These are phyloP conservation scores for Rhopalosiphum nymphaeae DNA, from an alignment of 2,888 invertebrate genomes.

Conservation along the genomic window DNA sequence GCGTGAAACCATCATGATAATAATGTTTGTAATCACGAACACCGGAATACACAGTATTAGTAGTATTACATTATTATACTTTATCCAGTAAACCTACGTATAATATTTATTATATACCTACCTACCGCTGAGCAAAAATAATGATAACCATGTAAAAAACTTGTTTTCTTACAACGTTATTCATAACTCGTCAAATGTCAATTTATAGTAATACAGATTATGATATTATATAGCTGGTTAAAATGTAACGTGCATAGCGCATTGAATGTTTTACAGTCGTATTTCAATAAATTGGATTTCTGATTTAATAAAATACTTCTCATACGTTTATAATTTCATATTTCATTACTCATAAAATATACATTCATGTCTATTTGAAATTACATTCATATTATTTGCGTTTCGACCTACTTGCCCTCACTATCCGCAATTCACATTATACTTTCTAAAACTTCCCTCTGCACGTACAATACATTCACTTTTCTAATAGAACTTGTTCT, in stretches of 20 bases:
- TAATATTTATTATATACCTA: not conserved
- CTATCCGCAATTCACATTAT: not conserved
- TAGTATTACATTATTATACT: not conserved
- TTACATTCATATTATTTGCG: not conserved
- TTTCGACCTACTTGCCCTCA: constrained; percentile 27
- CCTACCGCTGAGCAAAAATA: not conserved
- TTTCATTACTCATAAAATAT: not conserved
- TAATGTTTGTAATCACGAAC: not conserved
- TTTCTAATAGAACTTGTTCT: constrained; percentile 15
- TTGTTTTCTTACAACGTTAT: not conserved
- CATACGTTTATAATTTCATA: not conserved
- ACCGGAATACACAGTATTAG: not conserved
- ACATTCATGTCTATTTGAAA: not conserved
- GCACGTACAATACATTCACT: not conserved
- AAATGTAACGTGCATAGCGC: not conserved
- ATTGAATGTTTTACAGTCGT: not conserved
- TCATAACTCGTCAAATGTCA: not conserved
- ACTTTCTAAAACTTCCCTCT: constrained; percentile 39
- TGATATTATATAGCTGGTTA: not conserved
- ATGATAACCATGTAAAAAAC: not conserved
- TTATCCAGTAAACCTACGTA: not conserved
- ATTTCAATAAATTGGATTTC: not conserved
- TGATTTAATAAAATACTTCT: not conserved
- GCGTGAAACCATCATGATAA: not conserved
- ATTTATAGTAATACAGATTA: not conserved